These are phyloP conservation scores for Euproctis similis DNA, from an alignment of 2,888 invertebrate genomes.

Conservation along the genomic window DNA sequence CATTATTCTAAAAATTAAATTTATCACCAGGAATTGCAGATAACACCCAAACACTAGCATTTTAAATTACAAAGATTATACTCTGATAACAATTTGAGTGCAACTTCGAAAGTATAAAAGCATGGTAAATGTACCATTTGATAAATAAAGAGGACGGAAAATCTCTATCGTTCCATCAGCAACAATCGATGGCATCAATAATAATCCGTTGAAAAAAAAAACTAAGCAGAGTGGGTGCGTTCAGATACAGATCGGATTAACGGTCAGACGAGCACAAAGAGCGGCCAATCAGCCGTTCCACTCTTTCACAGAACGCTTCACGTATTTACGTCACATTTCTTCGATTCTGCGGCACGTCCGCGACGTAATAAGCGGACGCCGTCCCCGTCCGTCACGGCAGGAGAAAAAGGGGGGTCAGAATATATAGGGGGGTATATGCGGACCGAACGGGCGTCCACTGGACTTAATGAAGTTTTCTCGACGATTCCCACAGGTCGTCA, in stretches of 20 bases:
- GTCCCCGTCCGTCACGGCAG: conserved; percentile 51
- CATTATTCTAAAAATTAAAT: too few relatives aligned
- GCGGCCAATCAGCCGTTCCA: conserved; percentile 60
- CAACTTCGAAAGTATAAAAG: conserved; percentile 6
- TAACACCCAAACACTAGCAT: too few relatives aligned
- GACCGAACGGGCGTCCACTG: conserved; percentile 43
- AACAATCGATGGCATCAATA: conserved; percentile 57
- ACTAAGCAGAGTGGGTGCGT: conserved; percentile 33
- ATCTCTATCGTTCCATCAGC: conserved; percentile 32
- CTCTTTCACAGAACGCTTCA: conserved; percentile 60
- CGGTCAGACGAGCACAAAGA: conserved; percentile 67
- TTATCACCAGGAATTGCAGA: too few relatives aligned
- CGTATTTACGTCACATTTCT: conserved; percentile 74
- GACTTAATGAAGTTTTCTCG: conserved; percentile 77
- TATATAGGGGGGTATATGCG: conserved; percentile 19
- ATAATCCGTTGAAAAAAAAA: conserved; percentile 59
- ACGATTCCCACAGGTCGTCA: conserved; percentile 76
- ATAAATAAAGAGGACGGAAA: conserved; percentile 7
- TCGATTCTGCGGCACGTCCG: conserved; percentile 74
- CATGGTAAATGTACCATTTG: conserved; percentile 6
- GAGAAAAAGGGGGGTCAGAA: conserved; percentile 23
- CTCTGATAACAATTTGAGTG: conserved; percentile 7
- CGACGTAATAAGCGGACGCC: conserved; percentile 70
- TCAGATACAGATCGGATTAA: conserved; percentile 69
- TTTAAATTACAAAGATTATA: neutral